Evolutionary conservation across 37 sponge, comb jelly and placozoan genomes (phyloP), one percentile per base, ranked within the genome.

Genomic region (Sycon ciliatum): DNA sequence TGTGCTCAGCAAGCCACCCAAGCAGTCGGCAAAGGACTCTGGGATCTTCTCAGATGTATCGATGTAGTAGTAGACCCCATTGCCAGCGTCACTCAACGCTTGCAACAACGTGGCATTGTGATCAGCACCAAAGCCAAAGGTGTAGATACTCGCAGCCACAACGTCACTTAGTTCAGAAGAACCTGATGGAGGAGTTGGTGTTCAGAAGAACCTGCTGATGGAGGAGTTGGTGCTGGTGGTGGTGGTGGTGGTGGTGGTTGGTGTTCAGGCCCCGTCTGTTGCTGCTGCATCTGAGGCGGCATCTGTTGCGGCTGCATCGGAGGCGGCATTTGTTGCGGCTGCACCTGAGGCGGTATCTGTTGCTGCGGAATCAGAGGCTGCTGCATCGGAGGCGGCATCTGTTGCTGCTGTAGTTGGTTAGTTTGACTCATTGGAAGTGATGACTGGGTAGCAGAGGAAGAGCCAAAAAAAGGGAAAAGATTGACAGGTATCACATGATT

Each of bases 11-110:
- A 90, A 73, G 18, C 91, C 91, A 31, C 91, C 91, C 7, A 90
- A 79, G 57, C 91, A 90, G 76, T 90, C 91, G 39, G 91, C 91
- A 83, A 90, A 90, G 0, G 86, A 90, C 78, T 90, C 91, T 5
- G 91, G 83, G n/a, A n/a, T n/a, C n/a, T 90, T 90, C 57, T 90
- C 91, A 69, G 73, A 71, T 16, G 73, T 39, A 55, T 90, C 91
- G 66, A 90, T 90, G 76, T 66, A 90, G 57, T 84, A 90, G 67
- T 90, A 90, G 42, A 82, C 81, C 32, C 91, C 91, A 34, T 86
- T 81, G 34, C 77, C 86, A 18, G 82, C 82, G 23, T 78, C 79
- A 7, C 85, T 81, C 27, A 90, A 80, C 31, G 78, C 82, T 37
- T 85, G 80, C 52, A 90, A 78, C 58, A 90, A 40, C 27, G 22